Conservation (phyloP, 2,888 invertebrate genomes). For the Napeogenes sylphis region DNA sequence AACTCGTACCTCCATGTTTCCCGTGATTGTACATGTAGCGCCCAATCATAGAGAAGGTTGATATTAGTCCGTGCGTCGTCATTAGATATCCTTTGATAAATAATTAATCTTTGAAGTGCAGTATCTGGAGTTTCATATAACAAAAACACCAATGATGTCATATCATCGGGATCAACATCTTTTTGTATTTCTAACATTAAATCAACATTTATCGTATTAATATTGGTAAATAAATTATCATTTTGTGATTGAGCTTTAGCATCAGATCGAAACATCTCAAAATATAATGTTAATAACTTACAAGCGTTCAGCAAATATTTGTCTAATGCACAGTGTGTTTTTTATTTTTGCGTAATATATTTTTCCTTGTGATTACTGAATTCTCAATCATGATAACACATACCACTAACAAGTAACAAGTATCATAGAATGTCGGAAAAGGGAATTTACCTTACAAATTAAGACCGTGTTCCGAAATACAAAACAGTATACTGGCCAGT, state of each 20-base stretch:
- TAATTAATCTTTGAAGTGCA: constrained; percentile 57
- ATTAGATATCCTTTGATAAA: constrained; percentile 55
- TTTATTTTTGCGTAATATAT: too few relatives aligned
- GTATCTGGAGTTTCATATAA: constrained; percentile 64
- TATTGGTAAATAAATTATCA: constrained; percentile 40
- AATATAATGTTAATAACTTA: not conserved
- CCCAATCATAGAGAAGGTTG: constrained; percentile 64
- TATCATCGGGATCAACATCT: constrained; percentile 57
- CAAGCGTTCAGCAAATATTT: too few relatives aligned
- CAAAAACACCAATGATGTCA: constrained; percentile 64
- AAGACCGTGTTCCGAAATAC: too few relatives aligned
- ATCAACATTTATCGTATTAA: constrained; percentile 48
- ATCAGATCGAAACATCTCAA: constrained; percentile 43
- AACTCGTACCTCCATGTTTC: constrained; percentile 62
- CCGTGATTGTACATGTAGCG: constrained; percentile 47
- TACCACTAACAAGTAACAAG: too few relatives aligned
- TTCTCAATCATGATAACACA: too few relatives aligned
- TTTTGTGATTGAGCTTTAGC: constrained; percentile 32
- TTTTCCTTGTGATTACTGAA: too few relatives aligned
- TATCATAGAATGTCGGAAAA: not conserved
- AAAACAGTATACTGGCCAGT: too few relatives aligned
- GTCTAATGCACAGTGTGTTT: too few relatives aligned
- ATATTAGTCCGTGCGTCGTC: constrained; percentile 46
- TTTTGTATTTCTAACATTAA: constrained; percentile 58
- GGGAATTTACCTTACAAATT: not conserved